phyloP scores from a whole-genome alignment of 92 coral and sea anemone genomes.

The Porites evermanni region DNA sequence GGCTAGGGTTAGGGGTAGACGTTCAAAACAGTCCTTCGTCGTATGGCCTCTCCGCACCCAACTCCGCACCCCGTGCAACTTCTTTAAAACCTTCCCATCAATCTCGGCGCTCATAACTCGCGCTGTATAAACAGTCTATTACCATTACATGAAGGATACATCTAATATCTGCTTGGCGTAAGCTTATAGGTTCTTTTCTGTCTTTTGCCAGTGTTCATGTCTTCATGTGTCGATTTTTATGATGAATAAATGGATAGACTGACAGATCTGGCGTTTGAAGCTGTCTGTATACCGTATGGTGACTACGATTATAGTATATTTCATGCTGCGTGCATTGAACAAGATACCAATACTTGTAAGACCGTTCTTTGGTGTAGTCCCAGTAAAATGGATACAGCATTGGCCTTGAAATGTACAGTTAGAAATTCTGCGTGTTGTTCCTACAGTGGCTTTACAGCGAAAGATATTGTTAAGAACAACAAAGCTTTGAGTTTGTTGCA shows the following conservation, averaged over 20 bases:
- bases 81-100: no score
- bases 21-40: no score
- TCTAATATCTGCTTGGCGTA: no score
- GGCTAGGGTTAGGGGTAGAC: no score
- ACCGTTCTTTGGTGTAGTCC: conserved; percentile 65
- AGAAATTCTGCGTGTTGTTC: not conserved
- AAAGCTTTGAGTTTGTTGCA: conserved; percentile 6
- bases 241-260: conserved; percentile 29
- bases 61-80: no score
- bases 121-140: no score
- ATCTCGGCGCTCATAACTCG: no score
- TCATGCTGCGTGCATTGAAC: conserved; percentile 57
- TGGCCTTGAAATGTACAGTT: conserved; percentile 32
- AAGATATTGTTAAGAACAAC: conserved; percentile 19
- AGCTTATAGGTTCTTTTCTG: no score
- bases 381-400: conserved; percentile 51
- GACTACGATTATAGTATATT: conserved; percentile 38
- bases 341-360: conserved; percentile 35
- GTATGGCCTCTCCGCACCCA: no score
- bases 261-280: conserved; percentile 58
- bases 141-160: no score
- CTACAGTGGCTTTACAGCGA: not conserved
- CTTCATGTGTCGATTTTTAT: not conserved
- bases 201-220: no score
- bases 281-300: conserved; percentile 39